Evolutionary conservation across 2,888 invertebrate species (phyloP), one percentile per base, ranked within the genome.

Genomic region (Tetropium fuscum): DNA sequence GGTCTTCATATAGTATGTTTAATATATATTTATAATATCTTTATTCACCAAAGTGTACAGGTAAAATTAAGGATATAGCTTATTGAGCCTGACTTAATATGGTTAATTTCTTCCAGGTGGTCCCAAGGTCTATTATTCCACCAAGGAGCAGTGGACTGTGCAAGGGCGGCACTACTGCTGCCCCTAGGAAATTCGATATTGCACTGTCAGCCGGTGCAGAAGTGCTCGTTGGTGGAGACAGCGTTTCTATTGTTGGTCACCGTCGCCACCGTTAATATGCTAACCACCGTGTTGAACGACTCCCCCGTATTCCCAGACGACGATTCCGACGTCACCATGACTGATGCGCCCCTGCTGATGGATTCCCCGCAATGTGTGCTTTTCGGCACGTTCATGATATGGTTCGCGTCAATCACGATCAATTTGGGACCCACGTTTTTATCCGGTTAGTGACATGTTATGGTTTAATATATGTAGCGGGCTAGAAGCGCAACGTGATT

Each of bases 351-450:
- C 86, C 83, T 92, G 69, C 86, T 93, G 64, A 91, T 92, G 90
- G 93, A 93, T 81, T 92, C 92, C 60, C 93, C 93, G 1, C 90
- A 93, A 86, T 95, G 95, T 82, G 93, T 95, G 63, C 86, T 94
- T 44, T 95, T 95, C 82, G 95, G 95, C 64, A 90, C 94, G 49
- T 93, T 93, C 82, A 95, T 95, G 90, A 94, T 95, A 78, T 95
- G 95, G 95, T 95, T 95, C 83, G 93, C 94, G 51, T 92, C 92
- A 67, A 91, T 95, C 78, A 93, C 94, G 48, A 92, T 95, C 80
- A 94, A 95, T 83, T 87, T 95, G 71, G 95, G 95, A 18, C 94
- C 94, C 20, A 93, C 93, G 25, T 93, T 94, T 83, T 84, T 94
- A 75, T 92, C 91, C 70, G 93, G 93, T 62, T 64, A 64, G 70